phyloP scores from a whole-genome alignment of 2,113 vertebrate species.

The Uria lomvia region DNA sequence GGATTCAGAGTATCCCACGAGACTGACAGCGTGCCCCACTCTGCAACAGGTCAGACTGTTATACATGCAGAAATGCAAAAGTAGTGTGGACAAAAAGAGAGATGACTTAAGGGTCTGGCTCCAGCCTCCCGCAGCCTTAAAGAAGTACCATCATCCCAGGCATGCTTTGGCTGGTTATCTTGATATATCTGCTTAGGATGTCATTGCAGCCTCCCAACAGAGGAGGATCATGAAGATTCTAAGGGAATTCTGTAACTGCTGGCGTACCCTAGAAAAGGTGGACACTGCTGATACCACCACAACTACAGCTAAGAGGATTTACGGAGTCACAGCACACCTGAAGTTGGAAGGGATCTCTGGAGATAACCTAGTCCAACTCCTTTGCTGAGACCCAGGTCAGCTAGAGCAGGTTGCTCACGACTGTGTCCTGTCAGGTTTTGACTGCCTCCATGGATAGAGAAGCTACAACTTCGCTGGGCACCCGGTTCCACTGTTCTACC shows the following conservation, averaged over 20 bases:
- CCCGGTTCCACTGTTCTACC: background rate
- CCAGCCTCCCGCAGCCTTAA: background rate
- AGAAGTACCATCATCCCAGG: background rate
- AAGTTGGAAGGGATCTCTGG: background rate
- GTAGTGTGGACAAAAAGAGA: background rate
- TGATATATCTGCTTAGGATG: background rate
- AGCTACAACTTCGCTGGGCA: background rate
- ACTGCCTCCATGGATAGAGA: background rate
- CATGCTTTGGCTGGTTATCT: background rate
- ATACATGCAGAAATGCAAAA: background rate
- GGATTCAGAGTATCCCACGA: background rate
- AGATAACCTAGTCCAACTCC: background rate
- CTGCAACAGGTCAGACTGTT: background rate
- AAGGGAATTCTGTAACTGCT: background rate
- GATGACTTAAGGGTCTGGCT: background rate
- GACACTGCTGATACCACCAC: background rate
- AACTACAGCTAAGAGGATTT: background rate
- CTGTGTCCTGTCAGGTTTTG: background rate
- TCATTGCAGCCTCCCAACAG: background rate
- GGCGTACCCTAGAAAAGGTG: background rate
- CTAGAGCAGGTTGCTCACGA: background rate
- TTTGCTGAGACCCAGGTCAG: background rate
- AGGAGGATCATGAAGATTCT: background rate
- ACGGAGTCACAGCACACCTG: background rate
- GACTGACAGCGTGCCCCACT: background rate